Evolutionary conservation across 2,888 invertebrate species (phyloP), one percentile per base, ranked within the genome.

Genomic region (Phalera bucephala): DNA sequence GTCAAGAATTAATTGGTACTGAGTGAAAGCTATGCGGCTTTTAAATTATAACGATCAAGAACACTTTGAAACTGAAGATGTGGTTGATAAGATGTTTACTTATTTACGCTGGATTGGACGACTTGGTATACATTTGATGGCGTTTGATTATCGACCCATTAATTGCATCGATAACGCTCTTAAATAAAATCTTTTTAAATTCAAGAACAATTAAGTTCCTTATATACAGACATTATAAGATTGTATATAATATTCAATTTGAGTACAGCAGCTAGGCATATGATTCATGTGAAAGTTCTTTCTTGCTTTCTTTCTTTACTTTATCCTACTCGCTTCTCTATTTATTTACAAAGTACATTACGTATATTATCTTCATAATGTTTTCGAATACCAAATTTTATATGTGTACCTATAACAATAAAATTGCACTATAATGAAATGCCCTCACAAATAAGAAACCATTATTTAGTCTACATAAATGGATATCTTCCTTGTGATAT

Each of bases 1-100:
- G 64, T 69, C 68, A 72, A 80, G 68, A 81, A 82, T 81, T 83
- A 84, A 85, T 83, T 81, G 82, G 72, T 68, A 67, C 63, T 67
- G 57, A 70, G 77, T 76, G 81, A 84, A 83, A 80, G 81, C 56
- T 59, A 58, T 55, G 73, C 80, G 76, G 80, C 77, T 73, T 73
- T 79, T 71, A 56, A 75, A 79, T 64, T 74, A 72, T 77, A 80
- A 72, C 69, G 66, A 74, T 75, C 68, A 64, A 71, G 73, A 75
- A 76, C 79, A 72, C 73, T 77, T 76, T 59, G 55, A 71, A 70
- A 56, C 52, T 55, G 46, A 55, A 72, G 74, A 76, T 74, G 62
- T 52, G 53, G 47, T 40, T 52, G 74, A 74, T 73, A 75, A 65
- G 48, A 49, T n/a, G 15, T 6, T 15, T 42, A 42, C 43, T 43